Evolutionary conservation across 37 sponge, comb jelly and placozoan species (phyloP).

Genomic region (Theonella swinhoei): DNA sequence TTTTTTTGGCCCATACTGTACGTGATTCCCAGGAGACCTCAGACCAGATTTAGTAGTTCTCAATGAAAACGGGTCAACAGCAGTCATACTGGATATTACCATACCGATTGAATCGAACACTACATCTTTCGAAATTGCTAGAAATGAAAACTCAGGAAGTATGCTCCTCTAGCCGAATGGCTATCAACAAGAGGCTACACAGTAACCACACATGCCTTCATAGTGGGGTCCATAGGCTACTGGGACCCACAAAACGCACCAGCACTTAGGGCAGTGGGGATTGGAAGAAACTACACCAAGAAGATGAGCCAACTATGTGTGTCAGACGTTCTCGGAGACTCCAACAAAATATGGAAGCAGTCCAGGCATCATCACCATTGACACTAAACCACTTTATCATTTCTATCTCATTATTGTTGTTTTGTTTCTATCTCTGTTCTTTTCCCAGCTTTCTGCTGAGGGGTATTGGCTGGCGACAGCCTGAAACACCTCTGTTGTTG

Average conservation of each 20-base stretch:
- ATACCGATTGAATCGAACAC: constrained; percentile 21
- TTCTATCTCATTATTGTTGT: too few species aligned
- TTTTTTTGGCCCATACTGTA: too few species aligned
- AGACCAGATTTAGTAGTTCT: too few species aligned
- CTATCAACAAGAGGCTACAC: background rate
- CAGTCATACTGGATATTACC: constrained; percentile 29
- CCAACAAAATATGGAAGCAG: constrained; percentile 15
- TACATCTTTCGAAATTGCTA: constrained; percentile 7
- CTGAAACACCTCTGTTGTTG: background rate
- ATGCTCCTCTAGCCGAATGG: background rate
- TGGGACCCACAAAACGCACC: constrained; percentile 33
- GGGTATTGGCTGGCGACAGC: background rate
- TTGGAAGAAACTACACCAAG: constrained; percentile 3
- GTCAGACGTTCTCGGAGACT: constrained; percentile 21
- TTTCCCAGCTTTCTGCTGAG: background rate
- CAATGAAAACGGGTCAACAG: background rate
- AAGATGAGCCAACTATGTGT: constrained; percentile 32
- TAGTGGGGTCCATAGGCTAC: constrained; percentile 23
- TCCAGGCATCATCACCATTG: background rate
- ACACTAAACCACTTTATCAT: background rate
- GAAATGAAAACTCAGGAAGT: constrained; percentile 11
- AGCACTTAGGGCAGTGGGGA: background rate
- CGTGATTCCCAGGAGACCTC: too few species aligned
- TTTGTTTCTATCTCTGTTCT: too few species aligned
- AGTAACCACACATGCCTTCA: background rate